phyloP scores from a whole-genome alignment of 2,888 invertebrate species.

The Zaprionus bogoriensis region DNA sequence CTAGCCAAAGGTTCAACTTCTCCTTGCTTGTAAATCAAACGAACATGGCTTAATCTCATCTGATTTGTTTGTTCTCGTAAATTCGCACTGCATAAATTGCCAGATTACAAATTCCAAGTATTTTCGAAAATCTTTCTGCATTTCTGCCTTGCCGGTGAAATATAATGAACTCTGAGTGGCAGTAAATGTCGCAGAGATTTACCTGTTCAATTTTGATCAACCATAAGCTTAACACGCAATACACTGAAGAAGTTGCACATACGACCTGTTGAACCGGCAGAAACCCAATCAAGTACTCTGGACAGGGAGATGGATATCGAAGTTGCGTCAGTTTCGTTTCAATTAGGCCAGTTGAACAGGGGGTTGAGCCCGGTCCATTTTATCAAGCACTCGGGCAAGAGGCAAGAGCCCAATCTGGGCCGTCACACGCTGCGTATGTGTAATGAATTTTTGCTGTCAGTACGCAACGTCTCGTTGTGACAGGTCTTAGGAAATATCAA shows the following conservation, averaged over 20 bases:
- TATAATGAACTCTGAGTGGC: background rate
- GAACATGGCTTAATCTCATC: background rate
- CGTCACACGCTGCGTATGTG: slow-evolving; percentile 25
- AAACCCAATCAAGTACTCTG: slow-evolving; percentile 55
- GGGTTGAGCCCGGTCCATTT: slow-evolving; percentile 37
- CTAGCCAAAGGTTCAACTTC: background rate
- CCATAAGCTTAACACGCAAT: slow-evolving; percentile 14
- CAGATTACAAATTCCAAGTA: no score
- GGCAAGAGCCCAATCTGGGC: slow-evolving; percentile 1
- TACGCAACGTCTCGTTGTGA: slow-evolving; percentile 31
- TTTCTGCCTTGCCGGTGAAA: no score
- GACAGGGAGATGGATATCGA: background rate
- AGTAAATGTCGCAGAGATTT: background rate
- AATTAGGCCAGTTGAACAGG: slow-evolving; percentile 33
- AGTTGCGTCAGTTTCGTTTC: slow-evolving; percentile 24
- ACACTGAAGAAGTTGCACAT: slow-evolving; percentile 20
- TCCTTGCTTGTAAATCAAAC: no score
- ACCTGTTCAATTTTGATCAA: slow-evolving; percentile 16
- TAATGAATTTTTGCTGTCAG: slow-evolving; percentile 37
- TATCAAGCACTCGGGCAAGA: slow-evolving; percentile 33
- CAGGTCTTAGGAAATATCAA: slow-evolving; percentile 55
- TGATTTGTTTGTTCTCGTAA: background rate
- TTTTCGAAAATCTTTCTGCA: background rate
- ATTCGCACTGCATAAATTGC: background rate
- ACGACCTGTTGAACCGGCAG: slow-evolving; percentile 54